Evolutionary conservation across 2,113 vertebrate genomes (phyloP).

Genomic region (Carassius carassius): DNA sequence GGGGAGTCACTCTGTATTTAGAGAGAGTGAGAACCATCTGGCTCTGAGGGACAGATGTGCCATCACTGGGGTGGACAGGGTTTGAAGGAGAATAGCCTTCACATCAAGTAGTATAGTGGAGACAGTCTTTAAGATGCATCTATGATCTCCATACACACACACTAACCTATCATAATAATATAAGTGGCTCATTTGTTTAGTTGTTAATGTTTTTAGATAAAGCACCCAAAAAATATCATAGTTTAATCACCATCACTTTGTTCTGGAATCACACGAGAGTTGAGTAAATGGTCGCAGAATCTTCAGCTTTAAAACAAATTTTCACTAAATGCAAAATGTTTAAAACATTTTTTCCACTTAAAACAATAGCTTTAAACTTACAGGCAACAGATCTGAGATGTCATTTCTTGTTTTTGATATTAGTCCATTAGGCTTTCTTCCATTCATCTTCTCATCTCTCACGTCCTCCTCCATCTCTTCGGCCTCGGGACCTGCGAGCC

Average conservation of each 20-base stretch:
- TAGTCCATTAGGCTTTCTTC: constrained; percentile 70
- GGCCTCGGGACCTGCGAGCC: constrained; percentile 53
- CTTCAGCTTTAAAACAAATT: neutral
- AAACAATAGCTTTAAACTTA: constrained; percentile 69
- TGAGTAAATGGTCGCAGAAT: too few species aligned
- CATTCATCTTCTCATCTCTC: constrained; percentile 74
- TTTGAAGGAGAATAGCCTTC: neutral
- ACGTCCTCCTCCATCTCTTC: constrained; percentile 66
- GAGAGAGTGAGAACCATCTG: neutral
- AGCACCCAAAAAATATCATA: neutral
- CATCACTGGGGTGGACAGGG: neutral
- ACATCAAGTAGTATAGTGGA: neutral
- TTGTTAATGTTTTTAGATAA: neutral
- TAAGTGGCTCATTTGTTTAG: neutral
- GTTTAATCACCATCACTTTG: neutral
- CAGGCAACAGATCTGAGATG: constrained; percentile 88
- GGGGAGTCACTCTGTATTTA: constrained; percentile 4
- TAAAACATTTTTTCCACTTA: neutral
- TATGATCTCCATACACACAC: neutral
- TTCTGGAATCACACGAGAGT: too few species aligned
- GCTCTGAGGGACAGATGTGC: constrained; percentile 23
- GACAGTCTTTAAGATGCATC: neutral
- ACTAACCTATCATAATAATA: neutral
- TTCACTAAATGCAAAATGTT: neutral
- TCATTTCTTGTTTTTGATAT: constrained; percentile 68